A percentile compares a stretch with the other conserved stretches of the same genome.
Evolutionary conservation across 2,113 vertebrate genomes (phyloP).

Genomic region (Isurus oxyrinchus): DNA sequence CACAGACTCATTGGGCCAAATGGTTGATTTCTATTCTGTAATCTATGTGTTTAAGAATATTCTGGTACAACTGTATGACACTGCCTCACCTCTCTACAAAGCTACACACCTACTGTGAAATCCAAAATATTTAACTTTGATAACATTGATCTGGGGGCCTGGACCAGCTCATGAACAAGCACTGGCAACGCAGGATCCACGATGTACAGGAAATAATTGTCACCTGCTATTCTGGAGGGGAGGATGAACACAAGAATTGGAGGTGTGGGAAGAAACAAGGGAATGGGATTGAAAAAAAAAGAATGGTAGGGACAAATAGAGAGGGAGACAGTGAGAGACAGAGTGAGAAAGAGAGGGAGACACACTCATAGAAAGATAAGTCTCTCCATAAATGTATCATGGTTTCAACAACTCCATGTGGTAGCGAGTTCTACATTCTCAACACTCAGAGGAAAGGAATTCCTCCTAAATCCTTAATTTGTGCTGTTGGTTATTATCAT

Average conservation of each 20-base stretch:
- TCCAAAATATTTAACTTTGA: not conserved
- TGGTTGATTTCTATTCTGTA: too few relatives aligned
- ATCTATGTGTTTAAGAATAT: too few relatives aligned
- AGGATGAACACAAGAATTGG: not conserved
- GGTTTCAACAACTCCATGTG: not conserved
- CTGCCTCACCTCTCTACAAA: not conserved
- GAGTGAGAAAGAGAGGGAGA: not conserved
- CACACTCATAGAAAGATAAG: not conserved
- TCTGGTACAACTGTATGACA: not conserved
- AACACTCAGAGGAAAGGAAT: not conserved
- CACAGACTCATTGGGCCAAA: too few relatives aligned
- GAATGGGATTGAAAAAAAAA: not conserved
- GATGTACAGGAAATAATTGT: not conserved
- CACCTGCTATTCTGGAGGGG: not conserved
- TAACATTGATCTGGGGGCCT: not conserved
- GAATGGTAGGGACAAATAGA: not conserved
- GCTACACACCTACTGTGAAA: not conserved
- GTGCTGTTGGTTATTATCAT: not conserved
- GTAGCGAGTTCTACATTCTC: not conserved
- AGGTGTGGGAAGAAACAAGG: not conserved
- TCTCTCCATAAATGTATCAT: not conserved
- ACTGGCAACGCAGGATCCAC: not conserved
- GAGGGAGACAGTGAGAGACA: too few relatives aligned
- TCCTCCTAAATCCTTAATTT: not conserved
- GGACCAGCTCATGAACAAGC: not conserved